phyloP scores from a whole-genome alignment of 2,888 invertebrate species.

The Geotrupes spiniger region DNA sequence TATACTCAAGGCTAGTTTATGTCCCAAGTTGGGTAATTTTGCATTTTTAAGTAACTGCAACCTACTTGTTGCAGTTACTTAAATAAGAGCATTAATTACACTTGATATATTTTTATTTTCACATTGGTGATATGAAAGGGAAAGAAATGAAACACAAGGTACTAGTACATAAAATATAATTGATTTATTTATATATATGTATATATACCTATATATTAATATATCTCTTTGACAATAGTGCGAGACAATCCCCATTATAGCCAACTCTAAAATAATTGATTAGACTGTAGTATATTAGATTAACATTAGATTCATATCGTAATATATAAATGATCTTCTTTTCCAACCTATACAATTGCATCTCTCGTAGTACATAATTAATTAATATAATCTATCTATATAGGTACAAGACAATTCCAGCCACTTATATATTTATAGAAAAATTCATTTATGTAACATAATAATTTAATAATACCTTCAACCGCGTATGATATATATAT shows the following conservation, averaged over 20 bases:
- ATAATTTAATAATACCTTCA: conserved; percentile 47
- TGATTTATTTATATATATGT: conserved; percentile 48
- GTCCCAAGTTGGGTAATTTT: no score
- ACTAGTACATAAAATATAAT: conserved; percentile 51
- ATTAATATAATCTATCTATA: conserved; percentile 24
- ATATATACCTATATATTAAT: conserved; percentile 40
- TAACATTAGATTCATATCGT: conserved; percentile 43
- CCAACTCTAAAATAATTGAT: conserved; percentile 46
- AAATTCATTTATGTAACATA: conserved; percentile 38
- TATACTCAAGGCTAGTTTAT: no score
- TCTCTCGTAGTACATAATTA: conserved; percentile 17
- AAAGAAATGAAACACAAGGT: conserved; percentile 27
- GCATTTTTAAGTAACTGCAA: no score
- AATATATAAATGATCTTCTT: conserved; percentile 38
- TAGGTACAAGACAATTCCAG: conserved; percentile 37
- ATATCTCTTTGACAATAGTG: conserved; percentile 33
- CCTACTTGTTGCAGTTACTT: no score
- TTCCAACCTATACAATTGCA: conserved; percentile 41
- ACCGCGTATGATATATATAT: conserved; percentile 40
- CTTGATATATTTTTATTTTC: no score
- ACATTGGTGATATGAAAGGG: not conserved
- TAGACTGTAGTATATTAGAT: conserved; percentile 46
- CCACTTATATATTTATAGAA: conserved; percentile 38
- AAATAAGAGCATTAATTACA: no score
- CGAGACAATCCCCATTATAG: conserved; percentile 39